Base-by-base conservation (phyloP, 2,888 invertebrate genomes). In the Drosophila multiciliata region DNA sequence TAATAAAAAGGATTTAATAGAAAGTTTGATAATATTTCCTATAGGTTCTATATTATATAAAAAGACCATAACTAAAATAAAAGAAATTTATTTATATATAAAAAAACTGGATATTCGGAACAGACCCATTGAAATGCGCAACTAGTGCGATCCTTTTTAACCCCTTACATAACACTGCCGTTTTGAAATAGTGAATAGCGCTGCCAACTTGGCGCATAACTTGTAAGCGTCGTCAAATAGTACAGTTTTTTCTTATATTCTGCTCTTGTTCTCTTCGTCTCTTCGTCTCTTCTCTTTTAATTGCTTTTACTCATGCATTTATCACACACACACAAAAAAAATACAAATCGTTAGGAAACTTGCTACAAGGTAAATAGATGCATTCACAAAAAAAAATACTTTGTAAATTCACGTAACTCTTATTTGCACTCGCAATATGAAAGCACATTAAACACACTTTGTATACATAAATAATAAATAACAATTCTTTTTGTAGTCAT, bases 341-440 rank as follows among this genome's bases (percentile, higher is more conserved):
- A 29, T 36, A 55, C 38, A 65, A 62, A 55, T 54, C 73, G 80
- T 89, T 92, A 95, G 95, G 94, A 93, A 94, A 95, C 92, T 93
- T 95, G 85, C 93, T 95, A 93, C 94, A 95, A 95, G 95, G 95
- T 95, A 94, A 93, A 87, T 89, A 87, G 75, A 60, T 69, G 71
- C 71, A 80, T 65, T 73, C 73, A 74, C 40, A 63, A 45, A 35
- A 66, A 45, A 59, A 49, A 12, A 35, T 50, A 66, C 49, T 26
- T 36, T 26, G 17, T n/a, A 49, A 59, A 70, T 73, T 72, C 66
- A 79, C 70, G 40, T 54, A 55, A 65, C 60, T 67, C 60, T 73
- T 67, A 67, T 73, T 67, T 70, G 77, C 74, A 79, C 54, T 61
- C 29, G 74, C 36, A 61, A 61, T 74, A 61, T 76, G 73, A 60